Conservation (phyloP, 2,888 invertebrate species). For the Caenorhabditis sp. region DNA sequence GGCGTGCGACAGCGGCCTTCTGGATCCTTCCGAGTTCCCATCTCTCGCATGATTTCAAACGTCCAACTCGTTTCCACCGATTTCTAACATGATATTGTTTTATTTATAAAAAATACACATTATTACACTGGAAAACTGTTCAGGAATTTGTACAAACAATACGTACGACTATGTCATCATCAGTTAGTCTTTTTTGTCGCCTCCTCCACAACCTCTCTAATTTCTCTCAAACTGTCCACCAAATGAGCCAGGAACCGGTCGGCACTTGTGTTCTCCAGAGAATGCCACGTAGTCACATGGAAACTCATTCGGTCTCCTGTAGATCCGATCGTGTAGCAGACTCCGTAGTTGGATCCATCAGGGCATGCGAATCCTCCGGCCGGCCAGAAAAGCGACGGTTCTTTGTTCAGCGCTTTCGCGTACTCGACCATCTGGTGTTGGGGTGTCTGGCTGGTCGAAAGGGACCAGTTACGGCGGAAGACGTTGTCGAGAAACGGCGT, state of each 20-base stretch:
- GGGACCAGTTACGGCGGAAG: conserved; percentile 94
- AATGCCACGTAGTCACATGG: conserved; percentile 71
- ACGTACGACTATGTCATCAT: background rate
- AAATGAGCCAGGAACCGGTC: conserved; percentile 62
- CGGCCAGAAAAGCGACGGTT: conserved; percentile 72
- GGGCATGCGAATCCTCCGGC: conserved; percentile 74
- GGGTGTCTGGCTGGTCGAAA: conserved; percentile 66
- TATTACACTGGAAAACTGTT: background rate
- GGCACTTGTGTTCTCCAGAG: conserved; percentile 62
- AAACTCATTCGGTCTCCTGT: conserved; percentile 72
- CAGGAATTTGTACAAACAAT: conserved; percentile 13
- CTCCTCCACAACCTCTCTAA: conserved; percentile 62
- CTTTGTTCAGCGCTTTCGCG: conserved; percentile 64
- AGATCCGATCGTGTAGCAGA: conserved; percentile 72
- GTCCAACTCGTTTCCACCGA: background rate
- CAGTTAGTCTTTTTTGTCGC: conserved; percentile 38
- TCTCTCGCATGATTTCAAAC: too few species aligned
- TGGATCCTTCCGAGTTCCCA: too few species aligned
- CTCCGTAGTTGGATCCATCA: conserved; percentile 73
- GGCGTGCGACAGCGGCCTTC: too few species aligned
- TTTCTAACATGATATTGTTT: too few species aligned
- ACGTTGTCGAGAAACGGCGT: conserved; percentile 84
- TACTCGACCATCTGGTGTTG: conserved; percentile 73
- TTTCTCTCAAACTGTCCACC: conserved; percentile 62
- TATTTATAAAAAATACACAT: background rate